Base-by-base conservation (phyloP, 92 coral and sea anemone species). In the Muricea muricata region DNA sequence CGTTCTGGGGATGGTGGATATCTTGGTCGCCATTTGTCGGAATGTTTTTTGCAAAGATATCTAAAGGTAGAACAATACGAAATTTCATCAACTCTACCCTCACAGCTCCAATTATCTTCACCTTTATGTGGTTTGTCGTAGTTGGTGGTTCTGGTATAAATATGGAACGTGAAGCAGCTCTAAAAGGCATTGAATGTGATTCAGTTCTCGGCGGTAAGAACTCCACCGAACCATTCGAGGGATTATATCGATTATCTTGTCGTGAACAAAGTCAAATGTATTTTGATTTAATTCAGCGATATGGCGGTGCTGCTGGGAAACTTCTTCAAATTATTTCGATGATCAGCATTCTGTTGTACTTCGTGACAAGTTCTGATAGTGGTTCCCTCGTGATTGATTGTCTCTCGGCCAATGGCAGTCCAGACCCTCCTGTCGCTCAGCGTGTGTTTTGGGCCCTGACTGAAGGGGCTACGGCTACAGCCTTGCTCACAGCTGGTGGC, bases 321-420 rank as follows among this genome's bases (percentile, higher is more conserved):
- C 82, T 92, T 88, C 83, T 94, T 65, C 86, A 91, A 18, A 56
- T 88, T 7, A 67, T 86, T 46, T 94, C 98, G 39, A 69, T 94
- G 46, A 89, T 80, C 13, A 87, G 93, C 37, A 85, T 94, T 63
- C 41, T 88, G 34, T 85, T 94, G 28, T 94, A 94, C 89, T 94
- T 94, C 58, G 98, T 94, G 71, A 94, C 98, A 30, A 94, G 98
- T 60, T 94, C 98, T 25, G 98, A 94, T 82, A 94, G 98, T 67
- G 94, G 98, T 24, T 94, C 98, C 52, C 87, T 92, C 40, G 87
- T 94, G 73, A 94, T 94, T 69, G 98, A 94, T 91, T 84, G 90
- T 78, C 79, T 94, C 30, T 89, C 98, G 30, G 93, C 98, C 77
- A 94, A 94, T 73, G 98, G 98, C 3, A 91, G 89, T 23, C 93